Evolutionary conservation across 1,140 invertebrate genomes (phyloP).

Genomic region (Ceratina japonica): DNA sequence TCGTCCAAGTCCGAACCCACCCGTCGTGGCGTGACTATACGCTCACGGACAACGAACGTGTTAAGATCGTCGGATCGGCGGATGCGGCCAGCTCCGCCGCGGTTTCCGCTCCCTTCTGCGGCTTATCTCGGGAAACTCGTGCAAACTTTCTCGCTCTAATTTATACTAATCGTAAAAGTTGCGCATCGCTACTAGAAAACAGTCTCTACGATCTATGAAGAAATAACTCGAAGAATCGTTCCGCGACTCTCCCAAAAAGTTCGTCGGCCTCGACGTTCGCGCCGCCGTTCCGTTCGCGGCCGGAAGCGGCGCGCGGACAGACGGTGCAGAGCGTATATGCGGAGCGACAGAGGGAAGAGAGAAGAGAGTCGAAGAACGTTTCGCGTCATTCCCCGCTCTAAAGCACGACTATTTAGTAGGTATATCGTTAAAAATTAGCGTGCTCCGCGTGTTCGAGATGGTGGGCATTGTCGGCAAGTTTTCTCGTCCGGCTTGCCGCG

Average conservation of each 20-base stretch:
- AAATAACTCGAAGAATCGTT: slow-evolving; percentile 10
- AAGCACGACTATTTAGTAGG: slow-evolving; percentile 58
- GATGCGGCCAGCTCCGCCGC: no score
- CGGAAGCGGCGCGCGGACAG: neutral
- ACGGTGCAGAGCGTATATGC: neutral
- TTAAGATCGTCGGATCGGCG: slow-evolving; percentile 53
- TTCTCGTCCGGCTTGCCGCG: slow-evolving; percentile 48
- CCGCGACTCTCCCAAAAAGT: slow-evolving; percentile 25
- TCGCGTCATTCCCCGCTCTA: slow-evolving; percentile 45
- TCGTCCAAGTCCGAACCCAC: neutral
- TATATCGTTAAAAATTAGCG: slow-evolving; percentile 23
- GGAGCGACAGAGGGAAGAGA: slow-evolving; percentile 14
- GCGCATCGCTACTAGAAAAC: slow-evolving; percentile 63
- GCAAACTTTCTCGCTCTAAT: slow-evolving; percentile 60
- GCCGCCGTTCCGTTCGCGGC: no score
- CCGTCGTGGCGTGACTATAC: slow-evolving; percentile 32
- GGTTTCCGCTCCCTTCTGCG: slow-evolving; percentile 16
- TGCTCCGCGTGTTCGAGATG: neutral
- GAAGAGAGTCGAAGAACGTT: slow-evolving; percentile 4
- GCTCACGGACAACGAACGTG: slow-evolving; percentile 55
- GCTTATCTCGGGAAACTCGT: slow-evolving; percentile 58
- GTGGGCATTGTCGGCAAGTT: neutral
- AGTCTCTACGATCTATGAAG: slow-evolving; percentile 56
- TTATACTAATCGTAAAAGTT: neutral
- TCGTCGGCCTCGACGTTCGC: no score